Percentiles rank a stretch among this genome's conserved stretches.
Evolutionary conservation across 2,113 vertebrate genomes (phyloP).

Genomic region (Camarhynchus parvulus): DNA sequence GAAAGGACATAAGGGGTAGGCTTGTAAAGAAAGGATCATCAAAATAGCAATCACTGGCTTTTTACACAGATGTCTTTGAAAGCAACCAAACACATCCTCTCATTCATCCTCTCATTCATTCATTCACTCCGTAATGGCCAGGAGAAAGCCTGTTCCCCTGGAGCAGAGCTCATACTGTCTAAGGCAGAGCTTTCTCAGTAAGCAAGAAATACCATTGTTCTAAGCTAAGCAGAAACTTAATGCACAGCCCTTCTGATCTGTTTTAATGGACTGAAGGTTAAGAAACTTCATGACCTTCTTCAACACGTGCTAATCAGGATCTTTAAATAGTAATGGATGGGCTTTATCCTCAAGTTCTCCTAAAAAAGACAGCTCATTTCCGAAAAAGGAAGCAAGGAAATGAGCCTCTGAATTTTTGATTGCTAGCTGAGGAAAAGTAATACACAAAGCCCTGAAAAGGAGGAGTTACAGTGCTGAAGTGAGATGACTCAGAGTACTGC

Average conservation of each 20-base stretch:
- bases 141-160: not conserved
- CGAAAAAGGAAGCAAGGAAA: conserved; percentile 30
- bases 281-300: not conserved
- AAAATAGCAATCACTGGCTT: not conserved
- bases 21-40: not conserved
- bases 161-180: not conserved
- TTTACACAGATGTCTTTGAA: not conserved
- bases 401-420: not conserved
- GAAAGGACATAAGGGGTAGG: no score
- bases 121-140: not conserved
- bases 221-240: not conserved
- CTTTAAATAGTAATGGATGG: conserved; percentile 3
- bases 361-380: conserved; percentile 6
- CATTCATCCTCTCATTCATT: not conserved
- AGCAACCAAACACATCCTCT: not conserved
- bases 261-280: not conserved
- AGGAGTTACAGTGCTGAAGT: not conserved
- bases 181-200: not conserved
- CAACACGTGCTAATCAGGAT: not conserved
- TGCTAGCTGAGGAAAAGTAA: not conserved
- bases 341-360: not conserved
- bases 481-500: not conserved
- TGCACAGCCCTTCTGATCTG: not conserved
- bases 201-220: not conserved
- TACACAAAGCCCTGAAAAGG: not conserved